These are phyloP conservation scores for Tipula vernalis DNA, from an alignment of 2,888 invertebrate genomes.

Conservation along the genomic window DNA sequence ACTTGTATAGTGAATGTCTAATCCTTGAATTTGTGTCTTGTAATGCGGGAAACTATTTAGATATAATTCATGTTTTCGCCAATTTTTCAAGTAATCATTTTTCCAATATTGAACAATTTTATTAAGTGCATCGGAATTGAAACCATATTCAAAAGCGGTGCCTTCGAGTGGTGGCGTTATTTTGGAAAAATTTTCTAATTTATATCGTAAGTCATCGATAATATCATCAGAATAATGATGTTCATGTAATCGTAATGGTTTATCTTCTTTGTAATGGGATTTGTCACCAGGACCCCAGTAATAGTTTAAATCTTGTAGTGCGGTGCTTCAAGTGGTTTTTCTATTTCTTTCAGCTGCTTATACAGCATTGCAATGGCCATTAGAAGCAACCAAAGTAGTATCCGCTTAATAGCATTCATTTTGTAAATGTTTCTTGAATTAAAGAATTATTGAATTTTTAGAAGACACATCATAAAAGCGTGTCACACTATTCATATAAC, in stretches of 20 bases:
- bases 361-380: constrained; percentile 23
- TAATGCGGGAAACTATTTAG: constrained; percentile 68
- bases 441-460: not conserved
- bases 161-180: constrained; percentile 49
- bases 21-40: constrained; percentile 58
- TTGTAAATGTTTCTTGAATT: not conserved
- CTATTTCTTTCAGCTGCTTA: constrained; percentile 26
- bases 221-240: constrained; percentile 24
- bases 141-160: constrained; percentile 65
- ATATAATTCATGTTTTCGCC: constrained; percentile 50
- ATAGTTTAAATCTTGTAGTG: constrained; percentile 12
- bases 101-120: constrained; percentile 67
- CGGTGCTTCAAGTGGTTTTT: constrained; percentile 22
- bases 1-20: constrained; percentile 55
- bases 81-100: constrained; percentile 52
- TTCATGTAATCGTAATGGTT: constrained; percentile 12
- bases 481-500: no score
- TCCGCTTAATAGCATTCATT: not conserved
- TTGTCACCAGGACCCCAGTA: constrained; percentile 15
- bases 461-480: no score
- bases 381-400: constrained; percentile 20
- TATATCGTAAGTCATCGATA: not conserved
- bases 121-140: constrained; percentile 55
- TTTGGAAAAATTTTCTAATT: constrained; percentile 30
- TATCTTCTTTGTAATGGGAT: constrained; percentile 13